A percentile compares a stretch with the other conserved stretches of the same genome.
These are phyloP conservation scores for human (Homo sapiens) DNA, from an alignment of 2,113 vertebrate genomes.

Conservation along the genomic window GRCh38 chr13:68977501-68978000, in stretches of 20 bases:
- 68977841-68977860: neutral
- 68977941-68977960: neutral
- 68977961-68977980: neutral
- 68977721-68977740: neutral
- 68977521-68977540: neutral
- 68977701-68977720: neutral
- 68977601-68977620: constrained; percentile 11
- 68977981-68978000: neutral
- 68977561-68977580: neutral
- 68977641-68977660: neutral
- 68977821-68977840: neutral
- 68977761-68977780: neutral
- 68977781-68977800: neutral
- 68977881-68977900: neutral
- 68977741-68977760: neutral
- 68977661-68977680: neutral
- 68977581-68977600: neutral
- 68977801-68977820: neutral
- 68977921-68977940: neutral
- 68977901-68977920: neutral
- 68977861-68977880: neutral
- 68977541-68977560: constrained; percentile 22
- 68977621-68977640: neutral
- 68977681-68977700: neutral
- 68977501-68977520: neutral